A percentile compares a stretch with the other conserved stretches of the same genome.
Evolutionary conservation across 2,113 vertebrate species (phyloP).

Genomic region (Felis chaus): DNA sequence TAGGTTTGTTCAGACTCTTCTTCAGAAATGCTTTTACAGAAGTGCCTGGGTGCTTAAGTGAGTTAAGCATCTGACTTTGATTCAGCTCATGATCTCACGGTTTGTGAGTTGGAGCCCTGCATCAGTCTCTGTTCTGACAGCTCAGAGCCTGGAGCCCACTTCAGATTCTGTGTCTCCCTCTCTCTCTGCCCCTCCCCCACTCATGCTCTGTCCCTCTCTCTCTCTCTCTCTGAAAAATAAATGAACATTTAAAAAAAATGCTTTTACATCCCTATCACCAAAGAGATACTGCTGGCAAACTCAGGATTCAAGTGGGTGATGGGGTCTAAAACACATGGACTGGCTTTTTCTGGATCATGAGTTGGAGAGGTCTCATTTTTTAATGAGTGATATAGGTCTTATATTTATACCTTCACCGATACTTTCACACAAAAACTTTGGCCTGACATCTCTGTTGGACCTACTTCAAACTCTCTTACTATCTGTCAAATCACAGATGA

Average conservation of each 20-base stretch:
- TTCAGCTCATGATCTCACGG: no score
- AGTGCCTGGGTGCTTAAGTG: no score
- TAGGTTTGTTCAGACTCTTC: constrained; percentile 50
- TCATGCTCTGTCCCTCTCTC: no score
- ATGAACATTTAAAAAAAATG: no score
- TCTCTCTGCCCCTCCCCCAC: no score
- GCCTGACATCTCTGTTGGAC: constrained; percentile 43
- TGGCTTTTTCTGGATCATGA: constrained; percentile 64
- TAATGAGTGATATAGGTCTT: constrained; percentile 27
- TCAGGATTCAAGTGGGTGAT: neutral
- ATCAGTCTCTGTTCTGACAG: no score
- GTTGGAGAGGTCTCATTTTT: constrained; percentile 54
- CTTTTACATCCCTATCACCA: neutral
- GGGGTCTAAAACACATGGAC: neutral
- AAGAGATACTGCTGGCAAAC: constrained; percentile 44
- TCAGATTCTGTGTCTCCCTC: no score
- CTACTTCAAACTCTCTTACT: neutral
- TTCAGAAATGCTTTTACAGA: neutral
- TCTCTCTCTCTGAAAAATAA: no score
- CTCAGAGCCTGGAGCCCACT: no score
- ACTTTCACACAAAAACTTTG: constrained; percentile 51
- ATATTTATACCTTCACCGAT: constrained; percentile 41
- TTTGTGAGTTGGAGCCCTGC: no score
- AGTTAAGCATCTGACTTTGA: no score
- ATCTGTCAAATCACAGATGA: neutral